A percentile compares a stretch with the other conserved stretches of the same genome.
Conservation (phyloP, 2,113 vertebrate genomes). For the Dromiciops gliroides region DNA sequence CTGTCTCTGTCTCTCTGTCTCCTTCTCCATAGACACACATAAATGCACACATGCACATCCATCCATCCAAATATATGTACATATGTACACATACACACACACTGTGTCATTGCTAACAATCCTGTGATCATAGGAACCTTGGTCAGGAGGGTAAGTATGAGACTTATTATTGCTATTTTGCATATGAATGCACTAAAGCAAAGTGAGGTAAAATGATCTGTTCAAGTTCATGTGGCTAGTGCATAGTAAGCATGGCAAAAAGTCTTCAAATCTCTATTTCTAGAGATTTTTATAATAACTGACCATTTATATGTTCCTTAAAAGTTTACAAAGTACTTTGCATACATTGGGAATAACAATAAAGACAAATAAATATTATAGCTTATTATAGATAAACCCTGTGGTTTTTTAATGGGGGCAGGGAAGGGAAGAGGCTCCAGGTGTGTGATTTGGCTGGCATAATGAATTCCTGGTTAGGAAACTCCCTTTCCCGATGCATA, state of each 20-base stretch:
- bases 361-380: neutral
- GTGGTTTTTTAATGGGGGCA: too few relatives aligned
- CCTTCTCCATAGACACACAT: too few relatives aligned
- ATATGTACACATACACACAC: neutral
- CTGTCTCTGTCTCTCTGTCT: too few relatives aligned
- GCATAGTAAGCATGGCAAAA: neutral
- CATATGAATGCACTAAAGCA: neutral
- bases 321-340: neutral
- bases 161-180: neutral
- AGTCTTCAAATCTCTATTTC: neutral
- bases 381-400: neutral
- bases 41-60: too few relatives aligned
- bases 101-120: neutral
- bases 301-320: neutral
- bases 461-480: neutral
- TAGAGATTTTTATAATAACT: neutral
- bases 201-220: neutral
- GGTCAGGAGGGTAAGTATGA: neutral
- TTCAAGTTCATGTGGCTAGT: neutral
- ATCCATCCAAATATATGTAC: neutral
- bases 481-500: neutral
- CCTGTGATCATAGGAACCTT: neutral
- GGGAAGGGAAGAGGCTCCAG: neutral
- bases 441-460: neutral
- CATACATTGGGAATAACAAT: neutral